Conservation (phyloP, 2,113 vertebrate species). For the Ptychochromis oligacanthus region DNA sequence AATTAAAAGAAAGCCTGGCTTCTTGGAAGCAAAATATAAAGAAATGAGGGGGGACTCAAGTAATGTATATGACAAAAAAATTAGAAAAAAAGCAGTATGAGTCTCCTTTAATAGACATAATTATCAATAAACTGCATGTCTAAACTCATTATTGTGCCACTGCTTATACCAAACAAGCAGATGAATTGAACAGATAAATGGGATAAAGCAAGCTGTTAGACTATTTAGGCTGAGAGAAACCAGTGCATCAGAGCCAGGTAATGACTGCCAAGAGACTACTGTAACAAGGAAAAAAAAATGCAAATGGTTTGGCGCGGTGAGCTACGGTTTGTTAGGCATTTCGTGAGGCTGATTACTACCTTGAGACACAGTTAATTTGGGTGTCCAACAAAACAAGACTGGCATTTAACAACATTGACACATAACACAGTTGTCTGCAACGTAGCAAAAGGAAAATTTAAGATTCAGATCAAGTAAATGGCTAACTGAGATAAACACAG, state of each 20-base stretch:
- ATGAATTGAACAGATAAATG: constrained; percentile 11
- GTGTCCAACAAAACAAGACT: neutral
- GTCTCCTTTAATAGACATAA: neutral
- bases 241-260: neutral
- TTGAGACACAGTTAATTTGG: neutral
- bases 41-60: too few species aligned
- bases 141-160: neutral
- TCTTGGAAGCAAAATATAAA: too few species aligned
- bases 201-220: neutral
- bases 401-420: too few species aligned
- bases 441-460: neutral
- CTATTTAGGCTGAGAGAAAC: constrained; percentile 1
- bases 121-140: neutral
- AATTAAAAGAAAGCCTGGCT: too few species aligned
- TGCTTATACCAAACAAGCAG: constrained; percentile 1
- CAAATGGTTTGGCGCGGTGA: neutral
- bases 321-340: neutral
- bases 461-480: neutral
- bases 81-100: neutral
- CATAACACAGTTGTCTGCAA: neutral
- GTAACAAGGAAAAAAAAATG: neutral
- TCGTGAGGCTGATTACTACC: neutral
- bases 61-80: neutral
- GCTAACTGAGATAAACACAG: neutral
- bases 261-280: neutral